Percentiles rank a stretch among this genome's conserved stretches.
Evolutionary conservation across 2,113 vertebrate species (phyloP).

Genomic region (Rhegmatorhina hoffmannsi): DNA sequence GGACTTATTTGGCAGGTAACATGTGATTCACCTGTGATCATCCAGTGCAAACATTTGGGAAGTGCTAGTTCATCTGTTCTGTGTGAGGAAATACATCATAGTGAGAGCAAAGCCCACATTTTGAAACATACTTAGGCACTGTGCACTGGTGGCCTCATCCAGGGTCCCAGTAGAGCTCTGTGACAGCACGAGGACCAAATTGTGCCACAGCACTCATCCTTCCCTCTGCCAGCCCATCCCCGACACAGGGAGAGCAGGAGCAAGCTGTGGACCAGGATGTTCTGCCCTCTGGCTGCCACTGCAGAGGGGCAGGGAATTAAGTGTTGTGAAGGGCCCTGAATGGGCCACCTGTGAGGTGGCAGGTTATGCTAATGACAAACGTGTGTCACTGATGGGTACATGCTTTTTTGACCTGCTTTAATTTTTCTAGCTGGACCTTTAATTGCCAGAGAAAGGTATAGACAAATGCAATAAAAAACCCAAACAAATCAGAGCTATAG

Average conservation of each 20-base stretch:
- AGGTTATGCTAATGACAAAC: constrained; percentile 8
- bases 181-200: background rate
- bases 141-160: background rate
- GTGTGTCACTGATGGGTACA: background rate
- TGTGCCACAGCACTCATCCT: fast-evolving
- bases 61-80: background rate
- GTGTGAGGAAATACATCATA: fast-evolving
- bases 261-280: background rate
- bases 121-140: background rate
- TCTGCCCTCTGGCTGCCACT: background rate
- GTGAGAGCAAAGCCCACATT: background rate
- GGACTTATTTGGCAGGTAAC: background rate
- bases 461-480: constrained; percentile 17
- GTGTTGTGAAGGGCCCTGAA: background rate
- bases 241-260: fast-evolving
- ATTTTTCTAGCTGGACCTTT: constrained; percentile 30
- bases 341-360: background rate
- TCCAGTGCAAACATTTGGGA: background rate
- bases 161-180: background rate
- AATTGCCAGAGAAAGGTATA: constrained; percentile 19
- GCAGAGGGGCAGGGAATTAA: background rate
- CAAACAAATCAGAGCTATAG: background rate
- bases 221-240: background rate
- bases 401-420: constrained; percentile 17
- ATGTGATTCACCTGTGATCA: background rate